A percentile compares a stretch with the other conserved stretches of the same genome.
These are phyloP conservation scores for Hypsibius dujardini DNA, from an alignment of 1,140 invertebrate genomes.

Conservation along the genomic window DNA sequence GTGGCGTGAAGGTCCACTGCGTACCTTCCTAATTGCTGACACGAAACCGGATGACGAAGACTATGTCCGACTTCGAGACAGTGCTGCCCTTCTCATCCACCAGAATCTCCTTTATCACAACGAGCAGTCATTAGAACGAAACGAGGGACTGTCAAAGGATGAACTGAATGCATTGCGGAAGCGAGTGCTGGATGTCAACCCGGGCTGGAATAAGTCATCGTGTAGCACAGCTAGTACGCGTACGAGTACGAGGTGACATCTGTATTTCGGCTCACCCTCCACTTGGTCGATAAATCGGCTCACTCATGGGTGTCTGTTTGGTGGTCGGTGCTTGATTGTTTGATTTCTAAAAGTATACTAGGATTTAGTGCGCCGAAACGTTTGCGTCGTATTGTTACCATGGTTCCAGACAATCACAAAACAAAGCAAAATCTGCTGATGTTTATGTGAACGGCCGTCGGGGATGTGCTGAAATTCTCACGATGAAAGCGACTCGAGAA, in stretches of 20 bases:
- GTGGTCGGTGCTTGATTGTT: background rate
- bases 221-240: background rate
- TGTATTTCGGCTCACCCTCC: no score
- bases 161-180: background rate
- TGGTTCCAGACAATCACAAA: background rate
- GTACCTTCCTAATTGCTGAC: background rate
- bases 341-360: background rate
- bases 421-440: background rate
- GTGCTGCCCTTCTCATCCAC: background rate
- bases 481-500: background rate
- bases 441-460: background rate
- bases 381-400: background rate
- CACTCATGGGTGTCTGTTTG: background rate
- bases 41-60: slow-evolving; percentile 3
- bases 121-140: background rate
- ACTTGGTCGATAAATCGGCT: no score
- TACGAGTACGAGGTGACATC: no score
- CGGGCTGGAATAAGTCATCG: background rate
- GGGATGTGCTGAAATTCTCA: background rate
- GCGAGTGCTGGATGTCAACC: background rate
- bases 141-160: background rate
- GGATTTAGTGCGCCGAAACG: background rate
- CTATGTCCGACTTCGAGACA: background rate
- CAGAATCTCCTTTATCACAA: background rate
- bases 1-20: slow-evolving; percentile 13